phyloP scores from a whole-genome alignment of 1,140 invertebrate genomes.

The Zaprionus nigranus region DNA sequence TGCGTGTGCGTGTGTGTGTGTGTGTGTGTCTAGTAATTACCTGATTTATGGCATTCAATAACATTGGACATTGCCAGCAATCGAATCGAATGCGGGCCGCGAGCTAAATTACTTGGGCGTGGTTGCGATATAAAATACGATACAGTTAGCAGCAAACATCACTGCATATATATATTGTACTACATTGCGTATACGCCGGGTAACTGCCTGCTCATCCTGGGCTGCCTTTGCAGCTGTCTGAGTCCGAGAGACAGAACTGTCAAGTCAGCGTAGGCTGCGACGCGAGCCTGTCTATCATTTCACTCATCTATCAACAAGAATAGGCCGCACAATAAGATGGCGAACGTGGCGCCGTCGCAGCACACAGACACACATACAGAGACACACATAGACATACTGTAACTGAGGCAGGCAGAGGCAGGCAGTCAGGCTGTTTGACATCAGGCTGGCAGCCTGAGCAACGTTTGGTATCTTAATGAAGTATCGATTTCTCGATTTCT shows the following conservation, averaged over 20 bases:
- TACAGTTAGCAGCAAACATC: background rate
- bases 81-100: constrained; percentile 16
- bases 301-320: constrained; percentile 74
- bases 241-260: constrained; percentile 11
- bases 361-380: background rate
- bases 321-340: constrained; percentile 52
- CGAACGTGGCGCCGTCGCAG: constrained; percentile 16
- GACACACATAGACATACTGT: background rate
- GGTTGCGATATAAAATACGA: background rate
- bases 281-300: constrained; percentile 65
- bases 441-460: constrained; percentile 11
- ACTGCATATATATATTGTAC: constrained; percentile 3
- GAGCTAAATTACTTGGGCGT: constrained; percentile 17
- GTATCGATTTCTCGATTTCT: constrained; percentile 82
- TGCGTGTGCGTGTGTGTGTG: background rate
- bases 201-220: background rate
- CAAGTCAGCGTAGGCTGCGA: constrained; percentile 41
- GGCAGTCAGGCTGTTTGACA: constrained; percentile 25
- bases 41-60: constrained; percentile 43
- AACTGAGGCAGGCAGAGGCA: background rate
- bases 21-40: constrained; percentile 38
- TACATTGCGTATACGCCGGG: constrained; percentile 42
- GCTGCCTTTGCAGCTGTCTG: background rate
- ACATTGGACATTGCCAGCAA: constrained; percentile 27
- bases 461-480: constrained; percentile 76